Conservation (phyloP, 35 echinoderm and acorn worm genomes). For the Chiridota heheva region DNA sequence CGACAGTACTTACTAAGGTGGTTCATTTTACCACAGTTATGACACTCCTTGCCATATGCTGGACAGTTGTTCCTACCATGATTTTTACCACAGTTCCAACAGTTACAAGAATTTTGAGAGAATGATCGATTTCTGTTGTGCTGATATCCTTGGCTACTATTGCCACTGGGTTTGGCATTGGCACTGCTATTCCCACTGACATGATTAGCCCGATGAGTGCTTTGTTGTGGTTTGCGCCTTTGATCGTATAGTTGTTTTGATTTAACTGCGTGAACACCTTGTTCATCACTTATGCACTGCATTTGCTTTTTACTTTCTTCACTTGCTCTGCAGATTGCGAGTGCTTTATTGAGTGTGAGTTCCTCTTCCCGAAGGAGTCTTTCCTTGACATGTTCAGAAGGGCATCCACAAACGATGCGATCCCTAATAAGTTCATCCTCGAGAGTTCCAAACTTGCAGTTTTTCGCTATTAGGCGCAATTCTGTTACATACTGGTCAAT, state of each 20-base stretch:
- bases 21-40: conserved; percentile 33
- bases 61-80: conserved; percentile 20
- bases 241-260: neutral
- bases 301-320: conserved; percentile 26
- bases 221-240: neutral
- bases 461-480: conserved; percentile 23
- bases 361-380: neutral
- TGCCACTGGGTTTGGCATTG: too few relatives aligned
- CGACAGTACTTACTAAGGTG: conserved; percentile 21
- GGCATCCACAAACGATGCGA: neutral
- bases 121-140: too few relatives aligned
- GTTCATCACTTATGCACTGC: conserved; percentile 23
- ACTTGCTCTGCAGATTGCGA: neutral
- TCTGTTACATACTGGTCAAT: conserved; percentile 48
- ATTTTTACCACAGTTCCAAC: conserved; percentile 29
- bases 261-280: conserved; percentile 7
- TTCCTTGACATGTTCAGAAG: neutral
- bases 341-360: neutral
- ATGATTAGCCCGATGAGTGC: neutral
- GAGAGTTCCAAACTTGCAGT: conserved; percentile 1
- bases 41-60: conserved; percentile 34
- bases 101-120: too few relatives aligned
- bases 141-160: too few relatives aligned
- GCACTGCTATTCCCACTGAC: neutral
- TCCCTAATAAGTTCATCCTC: conserved; percentile 30